Conservation (phyloP, 2,888 invertebrate genomes). For the Epinotia demarniana region DNA sequence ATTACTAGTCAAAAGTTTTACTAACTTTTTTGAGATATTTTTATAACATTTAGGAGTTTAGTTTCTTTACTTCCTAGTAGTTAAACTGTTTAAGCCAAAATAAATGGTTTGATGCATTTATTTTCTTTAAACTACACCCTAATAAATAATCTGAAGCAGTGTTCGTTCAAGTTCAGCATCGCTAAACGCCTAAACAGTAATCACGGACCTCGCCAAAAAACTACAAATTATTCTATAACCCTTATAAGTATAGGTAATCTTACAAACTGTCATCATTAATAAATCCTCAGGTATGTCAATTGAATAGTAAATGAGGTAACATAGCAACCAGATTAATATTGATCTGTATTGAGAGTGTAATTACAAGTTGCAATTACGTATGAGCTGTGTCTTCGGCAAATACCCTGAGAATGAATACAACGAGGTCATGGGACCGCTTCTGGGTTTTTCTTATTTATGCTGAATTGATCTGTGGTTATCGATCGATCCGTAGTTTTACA, state of each 20-base stretch:
- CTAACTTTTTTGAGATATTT: neutral
- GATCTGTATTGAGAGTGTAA: conserved; percentile 35
- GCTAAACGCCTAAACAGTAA: too few relatives aligned
- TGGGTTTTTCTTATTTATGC: conserved; percentile 7
- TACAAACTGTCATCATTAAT: too few relatives aligned
- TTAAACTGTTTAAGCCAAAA: too few relatives aligned
- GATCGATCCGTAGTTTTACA: neutral
- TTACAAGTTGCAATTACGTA: conserved; percentile 21
- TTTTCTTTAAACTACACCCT: too few relatives aligned
- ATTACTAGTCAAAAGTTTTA: neutral
- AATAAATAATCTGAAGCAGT: too few relatives aligned
- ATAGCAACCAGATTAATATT: conserved; percentile 8
- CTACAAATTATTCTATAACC: too few relatives aligned
- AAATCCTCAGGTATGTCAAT: too few relatives aligned
- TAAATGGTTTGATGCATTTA: too few relatives aligned
- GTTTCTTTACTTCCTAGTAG: too few relatives aligned
- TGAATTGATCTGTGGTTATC: conserved; percentile 3
- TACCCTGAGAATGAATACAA: conserved; percentile 32
- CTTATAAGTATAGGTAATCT: too few relatives aligned
- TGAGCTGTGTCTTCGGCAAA: conserved; percentile 30
- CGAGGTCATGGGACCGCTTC: conserved; percentile 26
- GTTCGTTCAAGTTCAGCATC: too few relatives aligned
- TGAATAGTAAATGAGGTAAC: conserved; percentile 9
- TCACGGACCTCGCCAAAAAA: too few relatives aligned
- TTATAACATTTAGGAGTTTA: neutral